A percentile compares a stretch with the other conserved stretches of the same genome.
Evolutionary conservation across 2,113 vertebrate genomes (phyloP).

Genomic region (Clarias gariepinus): DNA sequence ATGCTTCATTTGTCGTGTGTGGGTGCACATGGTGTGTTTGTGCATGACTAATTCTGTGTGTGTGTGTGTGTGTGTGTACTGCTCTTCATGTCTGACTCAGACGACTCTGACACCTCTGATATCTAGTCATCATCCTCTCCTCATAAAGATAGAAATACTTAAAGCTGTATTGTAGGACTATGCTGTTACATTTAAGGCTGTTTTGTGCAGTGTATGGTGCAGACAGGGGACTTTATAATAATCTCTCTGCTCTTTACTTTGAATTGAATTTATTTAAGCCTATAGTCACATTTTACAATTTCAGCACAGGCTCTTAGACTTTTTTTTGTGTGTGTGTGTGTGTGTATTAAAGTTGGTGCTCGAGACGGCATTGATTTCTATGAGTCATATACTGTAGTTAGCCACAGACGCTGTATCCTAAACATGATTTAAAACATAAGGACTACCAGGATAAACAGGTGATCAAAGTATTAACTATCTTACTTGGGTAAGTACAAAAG

Average conservation of each 20-base stretch:
- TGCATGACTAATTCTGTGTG: conserved; percentile 22
- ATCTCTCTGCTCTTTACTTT: background rate
- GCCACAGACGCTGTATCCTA: background rate
- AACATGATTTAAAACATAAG: background rate
- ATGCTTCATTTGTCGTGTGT: conserved; percentile 12
- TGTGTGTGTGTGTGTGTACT: conserved; percentile 1
- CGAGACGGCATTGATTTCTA: background rate
- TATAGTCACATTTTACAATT: no score
- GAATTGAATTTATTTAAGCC: background rate
- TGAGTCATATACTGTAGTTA: background rate
- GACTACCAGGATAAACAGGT: background rate
- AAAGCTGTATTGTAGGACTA: background rate
- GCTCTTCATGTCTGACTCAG: conserved; percentile 43
- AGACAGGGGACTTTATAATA: background rate
- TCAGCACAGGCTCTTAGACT: background rate
- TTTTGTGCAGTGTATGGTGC: background rate
- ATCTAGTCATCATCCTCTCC: conserved; percentile 25
- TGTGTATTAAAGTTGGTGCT: background rate
- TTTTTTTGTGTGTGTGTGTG: background rate
- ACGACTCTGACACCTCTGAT: conserved; percentile 24
- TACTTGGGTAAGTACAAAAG: background rate
- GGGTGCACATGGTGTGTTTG: background rate
- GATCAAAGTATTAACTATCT: background rate
- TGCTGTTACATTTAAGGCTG: background rate
- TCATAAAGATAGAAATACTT: conserved; percentile 12